phyloP scores from a whole-genome alignment of 2,113 vertebrate species.

The Cynoglossus semilaevis region DNA sequence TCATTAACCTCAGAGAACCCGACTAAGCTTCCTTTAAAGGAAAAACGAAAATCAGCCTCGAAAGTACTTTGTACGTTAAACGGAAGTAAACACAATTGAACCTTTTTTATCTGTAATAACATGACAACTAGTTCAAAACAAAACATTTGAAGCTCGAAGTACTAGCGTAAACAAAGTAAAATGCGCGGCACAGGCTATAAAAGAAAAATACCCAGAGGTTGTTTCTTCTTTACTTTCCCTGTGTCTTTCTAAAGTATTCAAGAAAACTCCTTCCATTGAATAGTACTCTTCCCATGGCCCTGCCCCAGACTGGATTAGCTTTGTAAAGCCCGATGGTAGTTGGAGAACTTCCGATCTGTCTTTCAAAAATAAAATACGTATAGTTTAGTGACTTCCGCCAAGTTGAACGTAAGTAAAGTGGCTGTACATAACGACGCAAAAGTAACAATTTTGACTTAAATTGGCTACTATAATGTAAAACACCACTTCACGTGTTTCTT shows the following conservation, averaged over 20 bases:
- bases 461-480: no score
- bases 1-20: constrained; percentile 33
- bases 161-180: neutral
- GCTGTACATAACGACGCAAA: no score
- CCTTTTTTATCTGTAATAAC: constrained; percentile 8
- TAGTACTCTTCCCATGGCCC: constrained; percentile 36
- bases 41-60: neutral
- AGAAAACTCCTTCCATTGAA: constrained; percentile 42
- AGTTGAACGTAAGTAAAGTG: neutral
- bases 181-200: no score
- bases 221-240: neutral
- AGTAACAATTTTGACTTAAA: no score
- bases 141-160: neutral
- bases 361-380: constrained; percentile 46
- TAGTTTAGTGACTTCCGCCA: neutral
- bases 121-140: constrained; percentile 21
- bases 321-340: neutral
- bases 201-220: neutral
- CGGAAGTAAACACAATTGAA: constrained; percentile 1
- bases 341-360: constrained; percentile 11
- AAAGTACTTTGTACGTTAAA: neutral
- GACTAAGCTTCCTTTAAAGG: neutral
- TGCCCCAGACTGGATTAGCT: constrained; percentile 38
- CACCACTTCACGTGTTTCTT: no score
- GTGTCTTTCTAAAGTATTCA: constrained; percentile 24